A percentile compares a stretch with the other conserved stretches of the same genome.
Evolutionary conservation across 1,140 invertebrate genomes (phyloP).

Genomic region (Hylaeus anthracinus): DNA sequence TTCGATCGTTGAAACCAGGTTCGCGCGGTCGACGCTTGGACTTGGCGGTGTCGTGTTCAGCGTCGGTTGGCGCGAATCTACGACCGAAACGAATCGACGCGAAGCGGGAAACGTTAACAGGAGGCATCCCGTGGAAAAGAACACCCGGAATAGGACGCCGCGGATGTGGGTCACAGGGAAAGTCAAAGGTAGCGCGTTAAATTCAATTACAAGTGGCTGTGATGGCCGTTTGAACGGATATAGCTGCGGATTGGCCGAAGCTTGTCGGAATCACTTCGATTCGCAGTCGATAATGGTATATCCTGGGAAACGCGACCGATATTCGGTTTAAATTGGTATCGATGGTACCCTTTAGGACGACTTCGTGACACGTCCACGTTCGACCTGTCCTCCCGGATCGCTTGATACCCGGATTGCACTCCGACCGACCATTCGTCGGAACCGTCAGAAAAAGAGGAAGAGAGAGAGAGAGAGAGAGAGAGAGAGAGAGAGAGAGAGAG

Average conservation of each 20-base stretch:
- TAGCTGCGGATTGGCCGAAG: conserved; percentile 31
- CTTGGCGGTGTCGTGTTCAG: not conserved
- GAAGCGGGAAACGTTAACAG: not conserved
- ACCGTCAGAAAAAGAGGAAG: not conserved
- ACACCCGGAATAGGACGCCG: not conserved
- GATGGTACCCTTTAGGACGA: conserved; percentile 42
- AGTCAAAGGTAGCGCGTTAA: conserved; percentile 62
- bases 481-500: too few species aligned
- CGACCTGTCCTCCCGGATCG: conserved; percentile 15
- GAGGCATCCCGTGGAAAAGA: not conserved
- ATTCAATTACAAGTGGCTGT: conserved; percentile 78
- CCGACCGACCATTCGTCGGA: not conserved
- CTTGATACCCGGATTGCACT: conserved; percentile 31
- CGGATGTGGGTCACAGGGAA: conserved; percentile 30
- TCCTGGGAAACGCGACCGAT: conserved; percentile 59
- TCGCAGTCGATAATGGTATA: conserved; percentile 71
- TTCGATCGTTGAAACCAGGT: not conserved
- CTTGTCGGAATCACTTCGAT: conserved; percentile 60
- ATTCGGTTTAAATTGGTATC: conserved; percentile 69
- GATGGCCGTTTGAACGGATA: conserved; percentile 72
- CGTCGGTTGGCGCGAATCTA: not conserved
- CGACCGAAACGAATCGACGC: conserved; percentile 1
- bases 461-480: not conserved
- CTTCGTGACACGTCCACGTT: conserved; percentile 37
- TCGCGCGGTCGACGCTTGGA: not conserved